A percentile compares a stretch with the other conserved stretches of the same genome.
Conservation (phyloP, 2,113 vertebrate genomes). For the Albula glossodonta region DNA sequence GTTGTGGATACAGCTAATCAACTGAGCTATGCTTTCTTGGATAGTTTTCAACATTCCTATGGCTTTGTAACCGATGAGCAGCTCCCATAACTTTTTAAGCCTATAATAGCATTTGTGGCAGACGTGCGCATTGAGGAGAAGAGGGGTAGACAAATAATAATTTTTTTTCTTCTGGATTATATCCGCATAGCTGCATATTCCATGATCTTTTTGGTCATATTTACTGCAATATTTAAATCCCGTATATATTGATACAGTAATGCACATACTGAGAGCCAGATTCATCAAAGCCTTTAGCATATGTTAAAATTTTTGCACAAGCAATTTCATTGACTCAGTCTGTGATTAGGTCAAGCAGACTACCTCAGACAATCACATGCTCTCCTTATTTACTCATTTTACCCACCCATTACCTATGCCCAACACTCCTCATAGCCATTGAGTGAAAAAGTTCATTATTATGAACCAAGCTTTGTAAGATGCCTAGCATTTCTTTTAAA, state of each 20-base stretch:
- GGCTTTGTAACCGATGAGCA: slow-evolving; percentile 30
- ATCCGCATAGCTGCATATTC: neutral
- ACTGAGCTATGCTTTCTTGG: slow-evolving; percentile 16
- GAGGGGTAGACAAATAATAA: neutral
- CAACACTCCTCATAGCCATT: neutral
- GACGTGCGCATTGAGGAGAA: slow-evolving; percentile 23
- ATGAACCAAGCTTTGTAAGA: neutral
- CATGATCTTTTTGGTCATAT: neutral
- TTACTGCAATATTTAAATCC: neutral
- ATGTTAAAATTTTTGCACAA: no score
- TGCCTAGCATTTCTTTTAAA: neutral
- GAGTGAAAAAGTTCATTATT: neutral
- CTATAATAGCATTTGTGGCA: slow-evolving; percentile 16
- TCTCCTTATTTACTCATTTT: slow-evolving; percentile 20
- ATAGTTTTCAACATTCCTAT: slow-evolving; percentile 27
- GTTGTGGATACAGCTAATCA: slow-evolving; percentile 23
- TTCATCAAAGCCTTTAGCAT: no score
- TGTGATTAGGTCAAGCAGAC: no score
- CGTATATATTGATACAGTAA: neutral
- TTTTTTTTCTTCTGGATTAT: neutral
- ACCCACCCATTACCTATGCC: neutral
- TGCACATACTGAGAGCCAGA: no score
- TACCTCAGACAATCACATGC: no score
- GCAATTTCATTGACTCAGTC: no score
- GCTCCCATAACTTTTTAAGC: slow-evolving; percentile 26